phyloP scores from a whole-genome alignment of 2,797 vertebrate species.

The Anableps anableps region DNA sequence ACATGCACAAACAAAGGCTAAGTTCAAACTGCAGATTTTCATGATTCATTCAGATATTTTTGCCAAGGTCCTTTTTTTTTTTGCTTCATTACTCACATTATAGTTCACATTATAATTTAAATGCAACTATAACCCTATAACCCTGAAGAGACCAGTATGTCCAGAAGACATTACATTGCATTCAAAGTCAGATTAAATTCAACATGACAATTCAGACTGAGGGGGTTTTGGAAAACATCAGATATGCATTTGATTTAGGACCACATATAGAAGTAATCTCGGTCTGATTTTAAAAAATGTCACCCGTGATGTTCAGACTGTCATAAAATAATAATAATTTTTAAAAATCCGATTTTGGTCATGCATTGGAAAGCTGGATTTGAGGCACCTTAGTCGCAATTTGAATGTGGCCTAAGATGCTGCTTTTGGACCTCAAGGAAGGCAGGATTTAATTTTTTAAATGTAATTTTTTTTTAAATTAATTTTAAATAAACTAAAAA shows the following conservation, averaged over 20 bases:
- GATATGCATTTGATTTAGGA: neutral
- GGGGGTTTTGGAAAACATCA: neutral
- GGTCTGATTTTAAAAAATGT: neutral
- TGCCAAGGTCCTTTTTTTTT: neutral
- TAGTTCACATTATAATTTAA: neutral
- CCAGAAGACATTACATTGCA: neutral
- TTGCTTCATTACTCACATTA: neutral
- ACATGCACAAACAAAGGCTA: neutral
- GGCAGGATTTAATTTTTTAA: too few relatives aligned
- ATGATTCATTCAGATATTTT: neutral
- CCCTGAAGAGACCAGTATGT: neutral
- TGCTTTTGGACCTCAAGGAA: too few relatives aligned
- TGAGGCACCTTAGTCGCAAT: neutral
- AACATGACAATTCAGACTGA: neutral
- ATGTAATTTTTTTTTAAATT: too few relatives aligned
- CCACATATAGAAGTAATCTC: neutral
- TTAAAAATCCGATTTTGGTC: neutral
- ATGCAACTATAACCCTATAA: neutral
- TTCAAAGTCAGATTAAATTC: neutral
- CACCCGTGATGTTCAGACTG: neutral
- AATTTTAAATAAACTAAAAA: too few relatives aligned
- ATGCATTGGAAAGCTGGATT: neutral
- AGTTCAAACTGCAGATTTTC: neutral
- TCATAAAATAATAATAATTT: too few relatives aligned
- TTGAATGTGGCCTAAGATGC: neutral